Evolutionary conservation across 2,888 invertebrate genomes (phyloP).

Genomic region (Chrysomela aeneicollis): DNA sequence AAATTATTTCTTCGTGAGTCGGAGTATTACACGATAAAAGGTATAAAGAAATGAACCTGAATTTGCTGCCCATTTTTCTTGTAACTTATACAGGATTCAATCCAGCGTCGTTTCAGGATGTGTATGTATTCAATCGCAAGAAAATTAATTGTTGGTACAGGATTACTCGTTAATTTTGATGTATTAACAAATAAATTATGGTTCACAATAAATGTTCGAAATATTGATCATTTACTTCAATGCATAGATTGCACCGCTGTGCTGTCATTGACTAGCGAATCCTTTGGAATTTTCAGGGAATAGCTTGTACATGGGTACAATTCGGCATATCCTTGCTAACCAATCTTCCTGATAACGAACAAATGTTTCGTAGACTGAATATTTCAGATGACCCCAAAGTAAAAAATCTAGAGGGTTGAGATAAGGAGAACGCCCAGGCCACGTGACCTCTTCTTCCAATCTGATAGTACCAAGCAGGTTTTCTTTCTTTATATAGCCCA

Average conservation of each 20-base stretch:
- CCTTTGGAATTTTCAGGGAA: neutral
- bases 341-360: neutral
- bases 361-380: neutral
- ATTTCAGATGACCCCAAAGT: neutral
- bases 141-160: too few species aligned
- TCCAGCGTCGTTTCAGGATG: too few species aligned
- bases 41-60: slow-evolving; percentile 9
- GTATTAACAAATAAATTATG: too few species aligned
- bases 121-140: too few species aligned
- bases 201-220: neutral
- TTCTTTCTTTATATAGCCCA: too few species aligned
- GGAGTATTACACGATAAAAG: neutral
- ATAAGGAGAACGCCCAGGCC: too few species aligned
- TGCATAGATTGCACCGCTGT: neutral
- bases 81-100: too few species aligned
- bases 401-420: neutral
- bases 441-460: neutral
- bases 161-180: too few species aligned
- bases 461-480: too few species aligned
- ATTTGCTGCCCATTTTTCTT: neutral
- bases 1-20: slow-evolving; percentile 3
- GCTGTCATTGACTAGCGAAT: neutral
- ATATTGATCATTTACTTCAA: neutral
- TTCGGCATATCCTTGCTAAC: neutral
- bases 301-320: neutral